These are phyloP conservation scores for Himalopsyche kuldschensis DNA, from an alignment of 2,888 invertebrate genomes.

Conservation along the genomic window DNA sequence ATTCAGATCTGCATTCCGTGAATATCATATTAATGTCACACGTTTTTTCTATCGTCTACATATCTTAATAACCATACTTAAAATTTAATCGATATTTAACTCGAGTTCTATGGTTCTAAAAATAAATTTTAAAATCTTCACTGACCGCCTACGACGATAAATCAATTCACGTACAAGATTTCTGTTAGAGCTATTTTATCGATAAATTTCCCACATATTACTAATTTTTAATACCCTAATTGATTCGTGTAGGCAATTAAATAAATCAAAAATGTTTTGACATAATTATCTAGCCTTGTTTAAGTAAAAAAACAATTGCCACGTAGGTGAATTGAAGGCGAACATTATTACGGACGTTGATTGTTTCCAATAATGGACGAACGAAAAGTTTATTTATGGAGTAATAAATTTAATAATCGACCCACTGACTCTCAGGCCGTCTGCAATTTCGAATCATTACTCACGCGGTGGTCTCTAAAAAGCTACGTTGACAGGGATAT, in stretches of 20 bases:
- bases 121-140: too few species aligned
- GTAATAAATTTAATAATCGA: not conserved
- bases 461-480: not conserved
- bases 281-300: not conserved
- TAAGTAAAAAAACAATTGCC: not conserved
- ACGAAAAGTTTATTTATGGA: not conserved
- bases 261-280: not conserved
- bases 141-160: not conserved
- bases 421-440: not conserved
- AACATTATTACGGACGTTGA: not conserved
- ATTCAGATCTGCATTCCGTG: too few species aligned
- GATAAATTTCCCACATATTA: not conserved
- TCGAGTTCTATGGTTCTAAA: too few species aligned
- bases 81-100: too few species aligned
- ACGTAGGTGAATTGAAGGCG: not conserved
- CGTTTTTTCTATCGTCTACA: too few species aligned
- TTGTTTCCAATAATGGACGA: not conserved
- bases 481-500: not conserved
- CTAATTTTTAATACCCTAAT: not conserved
- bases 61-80: too few species aligned
- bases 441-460: not conserved
- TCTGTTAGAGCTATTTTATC: too few species aligned
- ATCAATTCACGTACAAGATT: not conserved
- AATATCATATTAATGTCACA: too few species aligned
- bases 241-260: not conserved